Evolutionary conservation across 2,797 vertebrate genomes (phyloP).

Genomic region (Adrianichthys oophorus): DNA sequence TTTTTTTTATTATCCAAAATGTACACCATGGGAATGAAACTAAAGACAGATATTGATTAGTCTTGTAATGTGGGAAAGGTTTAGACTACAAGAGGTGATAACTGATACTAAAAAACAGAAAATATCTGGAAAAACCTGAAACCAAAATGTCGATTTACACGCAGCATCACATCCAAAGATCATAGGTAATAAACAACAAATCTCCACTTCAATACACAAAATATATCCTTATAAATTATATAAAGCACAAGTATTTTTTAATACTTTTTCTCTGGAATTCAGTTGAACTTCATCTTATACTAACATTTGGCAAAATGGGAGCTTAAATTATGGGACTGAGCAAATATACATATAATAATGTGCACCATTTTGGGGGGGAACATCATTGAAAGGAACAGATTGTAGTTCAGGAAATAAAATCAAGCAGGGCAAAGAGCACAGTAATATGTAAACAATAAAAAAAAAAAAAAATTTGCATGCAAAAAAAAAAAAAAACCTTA

Average conservation of each 20-base stretch:
- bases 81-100: constrained; percentile 65
- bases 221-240: constrained; percentile 86
- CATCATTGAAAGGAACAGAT: constrained; percentile 45
- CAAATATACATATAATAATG: constrained; percentile 63
- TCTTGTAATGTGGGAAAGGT: constrained; percentile 60
- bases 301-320: constrained; percentile 77
- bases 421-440: constrained; percentile 59
- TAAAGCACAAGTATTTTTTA: constrained; percentile 72
- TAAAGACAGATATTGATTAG: constrained; percentile 71
- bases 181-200: constrained; percentile 77
- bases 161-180: constrained; percentile 73
- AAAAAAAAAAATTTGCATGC: constrained; percentile 64
- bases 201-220: constrained; percentile 83
- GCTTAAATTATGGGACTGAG: constrained; percentile 56
- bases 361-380: constrained; percentile 67
- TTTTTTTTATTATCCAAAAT: constrained; percentile 84
- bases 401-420: constrained; percentile 53
- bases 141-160: constrained; percentile 76
- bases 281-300: constrained; percentile 61
- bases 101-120: constrained; percentile 74
- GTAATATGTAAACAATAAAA: constrained; percentile 38
- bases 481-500: constrained; percentile 40
- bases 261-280: constrained; percentile 68
- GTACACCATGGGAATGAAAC: constrained; percentile 80
- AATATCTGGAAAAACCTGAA: constrained; percentile 70